Evolutionary conservation across 2,888 invertebrate genomes (phyloP).

Genomic region (Drosophila picticornis): DNA sequence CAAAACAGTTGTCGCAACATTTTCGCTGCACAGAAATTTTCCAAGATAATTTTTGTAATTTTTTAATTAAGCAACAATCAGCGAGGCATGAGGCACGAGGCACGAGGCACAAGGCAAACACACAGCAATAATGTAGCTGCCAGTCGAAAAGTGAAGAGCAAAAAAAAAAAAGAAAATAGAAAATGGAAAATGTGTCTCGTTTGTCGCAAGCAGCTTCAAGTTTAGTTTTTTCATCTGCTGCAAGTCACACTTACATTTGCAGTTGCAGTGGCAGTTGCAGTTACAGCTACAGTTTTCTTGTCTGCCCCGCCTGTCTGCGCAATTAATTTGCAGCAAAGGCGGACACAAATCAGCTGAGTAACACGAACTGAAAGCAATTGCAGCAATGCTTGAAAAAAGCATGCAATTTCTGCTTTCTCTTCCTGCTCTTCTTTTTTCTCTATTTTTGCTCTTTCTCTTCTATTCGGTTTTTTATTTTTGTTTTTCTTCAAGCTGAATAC

Average conservation of each 20-base stretch:
- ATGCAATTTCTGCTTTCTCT: constrained; percentile 1
- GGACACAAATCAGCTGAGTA: constrained; percentile 69
- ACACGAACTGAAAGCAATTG: constrained; percentile 62
- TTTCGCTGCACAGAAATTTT: neutral
- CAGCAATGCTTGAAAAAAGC: constrained; percentile 24
- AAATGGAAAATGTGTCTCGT: constrained; percentile 8
- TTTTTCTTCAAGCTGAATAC: constrained; percentile 67
- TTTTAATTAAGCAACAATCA: constrained; percentile 79
- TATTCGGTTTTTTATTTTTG: constrained; percentile 1
- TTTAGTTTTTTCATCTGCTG: neutral
- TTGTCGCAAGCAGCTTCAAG: constrained; percentile 19
- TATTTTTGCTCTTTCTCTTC: neutral
- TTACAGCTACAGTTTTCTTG: constrained; percentile 37
- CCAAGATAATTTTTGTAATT: constrained; percentile 66
- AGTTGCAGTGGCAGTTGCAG: constrained; percentile 34
- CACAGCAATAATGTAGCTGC: constrained; percentile 57
- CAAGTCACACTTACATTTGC: constrained; percentile 24
- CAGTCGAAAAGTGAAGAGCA: constrained; percentile 5
- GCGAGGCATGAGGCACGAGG: constrained; percentile 26
- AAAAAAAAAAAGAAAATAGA: constrained; percentile 1
- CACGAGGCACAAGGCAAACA: neutral
- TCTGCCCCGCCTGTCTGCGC: constrained; percentile 65
- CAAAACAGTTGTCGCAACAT: constrained; percentile 8
- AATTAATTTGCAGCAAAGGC: constrained; percentile 77
- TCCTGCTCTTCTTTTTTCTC: too few species aligned